phyloP scores from a whole-genome alignment of 2,888 invertebrate genomes.

The Hyles lineata region DNA sequence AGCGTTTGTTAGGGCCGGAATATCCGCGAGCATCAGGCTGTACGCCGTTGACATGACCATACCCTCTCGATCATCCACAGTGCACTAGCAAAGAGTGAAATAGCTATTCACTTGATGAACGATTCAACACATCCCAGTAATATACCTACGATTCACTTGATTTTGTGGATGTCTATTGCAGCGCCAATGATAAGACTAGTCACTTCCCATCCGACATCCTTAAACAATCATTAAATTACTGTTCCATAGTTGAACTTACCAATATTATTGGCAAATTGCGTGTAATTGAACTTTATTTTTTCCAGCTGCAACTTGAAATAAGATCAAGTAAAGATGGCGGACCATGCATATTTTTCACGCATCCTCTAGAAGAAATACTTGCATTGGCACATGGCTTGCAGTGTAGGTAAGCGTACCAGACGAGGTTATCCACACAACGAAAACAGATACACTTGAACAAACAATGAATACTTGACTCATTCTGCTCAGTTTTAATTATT shows the following conservation, averaged over 20 bases:
- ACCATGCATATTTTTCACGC: not conserved
- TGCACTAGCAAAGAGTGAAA: too few species aligned
- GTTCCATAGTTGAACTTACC: not conserved
- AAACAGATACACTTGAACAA: constrained; percentile 40
- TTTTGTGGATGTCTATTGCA: too few species aligned
- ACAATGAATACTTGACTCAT: constrained; percentile 36
- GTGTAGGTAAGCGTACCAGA: constrained; percentile 29
- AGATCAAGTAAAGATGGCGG: not conserved
- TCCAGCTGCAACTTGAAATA: not conserved
- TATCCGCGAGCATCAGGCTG: too few species aligned
- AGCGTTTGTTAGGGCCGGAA: too few species aligned
- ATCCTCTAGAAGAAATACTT: not conserved
- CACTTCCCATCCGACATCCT: too few species aligned
- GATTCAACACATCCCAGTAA: too few species aligned
- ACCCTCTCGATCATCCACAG: too few species aligned
- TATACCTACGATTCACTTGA: too few species aligned
- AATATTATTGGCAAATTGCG: too few species aligned
- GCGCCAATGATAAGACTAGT: too few species aligned
- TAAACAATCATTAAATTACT: not conserved
- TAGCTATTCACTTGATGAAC: too few species aligned
- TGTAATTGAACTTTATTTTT: not conserved
- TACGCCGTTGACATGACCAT: too few species aligned
- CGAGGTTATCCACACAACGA: constrained; percentile 31
- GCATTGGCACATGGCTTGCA: not conserved
- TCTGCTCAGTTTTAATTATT: constrained; percentile 4